Evolutionary conservation across 2,888 invertebrate species (phyloP), one percentile per base, ranked within the genome.

Genomic region (Melinaea marsaeus): DNA sequence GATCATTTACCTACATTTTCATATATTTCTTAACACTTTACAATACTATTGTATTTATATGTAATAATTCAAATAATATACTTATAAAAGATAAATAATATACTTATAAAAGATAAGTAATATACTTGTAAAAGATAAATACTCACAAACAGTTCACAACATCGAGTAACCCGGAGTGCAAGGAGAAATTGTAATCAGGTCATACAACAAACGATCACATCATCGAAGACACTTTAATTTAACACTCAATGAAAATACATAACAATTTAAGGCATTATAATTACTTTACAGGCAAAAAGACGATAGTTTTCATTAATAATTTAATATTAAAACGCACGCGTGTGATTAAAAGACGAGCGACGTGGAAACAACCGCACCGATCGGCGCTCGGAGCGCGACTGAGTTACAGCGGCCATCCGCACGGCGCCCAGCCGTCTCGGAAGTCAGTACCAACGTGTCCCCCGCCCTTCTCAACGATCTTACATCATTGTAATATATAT

Each of bases 151-250:
- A 63, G 64, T 70, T 69, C 69, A 72, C 75, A 72, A 70, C 69
- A 69, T 70, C 56, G 67, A 54, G 65, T 69, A 69, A 68, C 57
- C 59, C 64, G 58, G 61, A 69, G 85, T 85, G 85, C 80, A 84
- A 85, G 77, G 83, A 79, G 79, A 84, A 85, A 83, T 83, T 83
- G 84, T 79, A 85, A 86, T 74, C 84, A 79, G 86, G 86, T 86
- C 87, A 85, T 71, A 70, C 68, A 66, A 68, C 63, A 75, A 71
- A 62, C 73, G 72, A 68, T 71, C 70, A 74, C 69, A 64, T 72
- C 71, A 72, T 65, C 72, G 70, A 68, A 73, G 61, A 67, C 57
- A 76, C 74, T 69, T 71, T 64, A 67, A 70, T 68, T 68, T 67
- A 47, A 55, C 58, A 57, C 54, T 47, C 54, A 4, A 67, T 73